Conservation (phyloP, 1,140 invertebrate genomes). For the Cyclargus thomasi region DNA sequence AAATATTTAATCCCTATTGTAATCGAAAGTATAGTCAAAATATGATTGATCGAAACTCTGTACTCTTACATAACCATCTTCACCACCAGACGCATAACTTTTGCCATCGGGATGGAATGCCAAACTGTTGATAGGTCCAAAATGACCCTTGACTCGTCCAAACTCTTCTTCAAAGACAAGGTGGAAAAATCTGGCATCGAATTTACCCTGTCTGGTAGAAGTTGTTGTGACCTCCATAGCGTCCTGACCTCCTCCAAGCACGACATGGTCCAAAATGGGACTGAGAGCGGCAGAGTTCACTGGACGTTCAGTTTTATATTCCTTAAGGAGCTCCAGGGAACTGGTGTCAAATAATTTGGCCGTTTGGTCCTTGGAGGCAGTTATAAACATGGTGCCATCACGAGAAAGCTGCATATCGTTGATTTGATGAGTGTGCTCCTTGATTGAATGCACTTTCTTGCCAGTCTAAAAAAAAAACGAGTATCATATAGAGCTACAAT, state of each 20-base stretch:
- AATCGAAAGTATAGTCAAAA: slow-evolving; percentile 98
- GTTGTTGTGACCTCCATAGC: slow-evolving; percentile 99
- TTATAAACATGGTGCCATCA: slow-evolving; percentile 97
- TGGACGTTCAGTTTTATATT: slow-evolving; percentile 96
- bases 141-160: slow-evolving; percentile 98
- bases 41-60: slow-evolving; percentile 98
- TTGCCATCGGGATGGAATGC: slow-evolving; percentile 99
- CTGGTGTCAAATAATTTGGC: slow-evolving; percentile 95
- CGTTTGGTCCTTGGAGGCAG: slow-evolving; percentile 95
- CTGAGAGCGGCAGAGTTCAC: slow-evolving; percentile 98
- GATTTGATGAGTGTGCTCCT: slow-evolving; percentile 90
- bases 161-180: slow-evolving; percentile 99
- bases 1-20: slow-evolving; percentile 69
- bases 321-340: slow-evolving; percentile 90
- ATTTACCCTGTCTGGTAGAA: slow-evolving; percentile 95
- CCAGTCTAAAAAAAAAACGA: slow-evolving; percentile 80
- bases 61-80: slow-evolving; percentile 98
- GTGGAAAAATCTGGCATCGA: slow-evolving; percentile 98
- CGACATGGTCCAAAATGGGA: slow-evolving; percentile 95
- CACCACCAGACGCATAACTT: slow-evolving; percentile 97
- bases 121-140: slow-evolving; percentile 99
- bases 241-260: slow-evolving; percentile 97
- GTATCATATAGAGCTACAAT: slow-evolving; percentile 16
- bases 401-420: slow-evolving; percentile 97
- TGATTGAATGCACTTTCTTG: slow-evolving; percentile 84